Evolutionary conservation across 2,113 vertebrate genomes (phyloP), one percentile per base, ranked within the genome.

Genomic region (Calidris pygmaea): DNA sequence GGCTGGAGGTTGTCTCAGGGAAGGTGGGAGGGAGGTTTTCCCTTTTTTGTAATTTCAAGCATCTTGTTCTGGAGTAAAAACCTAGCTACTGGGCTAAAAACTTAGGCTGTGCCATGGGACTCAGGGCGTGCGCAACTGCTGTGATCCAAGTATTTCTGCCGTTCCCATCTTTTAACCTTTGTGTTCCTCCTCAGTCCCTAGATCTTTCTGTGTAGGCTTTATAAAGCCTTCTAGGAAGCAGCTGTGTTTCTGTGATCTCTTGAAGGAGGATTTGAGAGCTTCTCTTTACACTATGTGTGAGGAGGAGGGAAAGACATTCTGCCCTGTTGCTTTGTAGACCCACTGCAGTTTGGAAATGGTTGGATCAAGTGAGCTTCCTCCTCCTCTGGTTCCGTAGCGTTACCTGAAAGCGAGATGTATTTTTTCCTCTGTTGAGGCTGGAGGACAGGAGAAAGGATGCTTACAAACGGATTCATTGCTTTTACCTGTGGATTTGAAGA

Each of bases 121-220:
- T 43, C 5, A 0, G 12, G 45, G 18, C 19, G 5, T 2, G 19
- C 7, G 6, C 14, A 13, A 8, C 47, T n/a, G 19, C 14, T 9
- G 6, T 39, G n/a, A 29, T 63, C 8, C 34, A 73, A 43, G 39
- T 26, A 41, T 7, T 23, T n/a, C 8, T 62, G 35, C 68, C 3
- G 0, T 75, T 80, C 22, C 8, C 4, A 7, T 15, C 34, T 75
- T 65, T 16, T 60, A 45, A 30, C 12, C 16, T 34, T 43, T 53
- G 27, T n/a, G 16, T 78, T 87, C 47, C 12, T 56, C 37, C 53
- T 58, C n/a, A 10, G 53, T 27, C 32, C 27, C 14, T 45, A 24
- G 24, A n/a, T 58, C 24, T 70, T 68, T 45, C 29, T 19, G 0
- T 41, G 14, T 15, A 29, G 72, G 37, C 41, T 77, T 59, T 23